Evolutionary conservation across 2,888 invertebrate species (phyloP).

Genomic region (Melanostoma scalare): DNA sequence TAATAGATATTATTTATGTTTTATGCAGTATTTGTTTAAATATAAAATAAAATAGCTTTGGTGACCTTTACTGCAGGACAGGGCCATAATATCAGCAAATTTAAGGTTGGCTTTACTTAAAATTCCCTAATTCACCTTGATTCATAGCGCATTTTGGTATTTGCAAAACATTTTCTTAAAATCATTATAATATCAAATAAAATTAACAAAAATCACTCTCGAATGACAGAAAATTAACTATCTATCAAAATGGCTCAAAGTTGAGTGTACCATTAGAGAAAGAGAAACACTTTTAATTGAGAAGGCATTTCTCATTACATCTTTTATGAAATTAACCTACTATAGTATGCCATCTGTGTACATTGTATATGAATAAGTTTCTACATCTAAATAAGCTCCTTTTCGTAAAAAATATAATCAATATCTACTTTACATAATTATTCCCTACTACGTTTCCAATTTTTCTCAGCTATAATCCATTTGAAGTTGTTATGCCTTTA

Average conservation of each 20-base stretch:
- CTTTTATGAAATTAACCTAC: slow-evolving; percentile 9
- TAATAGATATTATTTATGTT: no score
- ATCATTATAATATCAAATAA: no score
- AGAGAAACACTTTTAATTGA: slow-evolving; percentile 3
- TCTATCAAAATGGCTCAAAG: slow-evolving; percentile 15
- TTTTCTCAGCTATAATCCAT: slow-evolving; percentile 29
- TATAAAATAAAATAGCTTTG: no score
- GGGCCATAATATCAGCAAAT: no score
- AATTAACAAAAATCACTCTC: no score
- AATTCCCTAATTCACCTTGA: no score
- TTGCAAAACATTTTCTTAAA: no score
- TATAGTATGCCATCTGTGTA: slow-evolving; percentile 30
- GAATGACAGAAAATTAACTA: no score
- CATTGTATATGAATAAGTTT: slow-evolving; percentile 65
- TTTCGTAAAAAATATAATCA: slow-evolving; percentile 67
- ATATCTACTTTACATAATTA: slow-evolving; percentile 53
- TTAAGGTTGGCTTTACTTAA: no score
- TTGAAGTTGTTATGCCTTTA: slow-evolving; percentile 17
- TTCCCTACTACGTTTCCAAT: slow-evolving; percentile 43
- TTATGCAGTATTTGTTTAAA: no score
- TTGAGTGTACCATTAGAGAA: slow-evolving; percentile 23
- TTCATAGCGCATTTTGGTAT: no score
- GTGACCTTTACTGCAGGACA: no score
- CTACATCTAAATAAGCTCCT: slow-evolving; percentile 69
- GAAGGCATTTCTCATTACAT: not conserved